Percentiles rank a stretch among this genome's conserved stretches.
Conservation (phyloP, 2,797 vertebrate genomes). For the Enteromius afrohamiltoni region DNA sequence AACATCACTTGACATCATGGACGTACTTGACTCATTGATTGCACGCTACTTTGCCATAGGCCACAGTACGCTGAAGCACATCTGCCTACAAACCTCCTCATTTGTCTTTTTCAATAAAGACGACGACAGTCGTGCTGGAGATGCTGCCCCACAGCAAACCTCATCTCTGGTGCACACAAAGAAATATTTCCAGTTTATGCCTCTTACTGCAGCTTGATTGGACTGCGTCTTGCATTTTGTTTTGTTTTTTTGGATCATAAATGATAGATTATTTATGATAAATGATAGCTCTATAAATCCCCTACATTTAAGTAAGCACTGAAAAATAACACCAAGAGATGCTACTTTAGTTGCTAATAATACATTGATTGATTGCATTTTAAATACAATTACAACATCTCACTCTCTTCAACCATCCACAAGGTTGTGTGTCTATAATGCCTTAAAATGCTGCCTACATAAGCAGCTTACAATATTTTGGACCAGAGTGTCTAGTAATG, state of each 20-base stretch:
- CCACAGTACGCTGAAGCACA: conserved; percentile 8
- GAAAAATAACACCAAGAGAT: neutral
- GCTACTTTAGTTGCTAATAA: neutral
- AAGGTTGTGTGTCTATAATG: neutral
- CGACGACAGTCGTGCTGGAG: neutral
- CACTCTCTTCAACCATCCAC: neutral
- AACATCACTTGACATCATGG: neutral
- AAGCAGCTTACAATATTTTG: neutral
- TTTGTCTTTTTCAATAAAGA: conserved; percentile 17
- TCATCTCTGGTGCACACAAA: neutral
- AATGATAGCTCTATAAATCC: neutral
- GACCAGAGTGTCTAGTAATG: neutral
- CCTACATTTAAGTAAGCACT: neutral
- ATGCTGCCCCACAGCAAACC: conserved; percentile 13
- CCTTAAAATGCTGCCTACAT: neutral
- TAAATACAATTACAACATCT: neutral
- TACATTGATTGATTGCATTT: neutral
- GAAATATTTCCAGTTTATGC: conserved; percentile 26
- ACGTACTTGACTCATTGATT: conserved; percentile 1
- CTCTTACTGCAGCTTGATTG: conserved; percentile 39
- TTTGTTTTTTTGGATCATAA: conserved; percentile 45
- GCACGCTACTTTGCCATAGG: neutral
- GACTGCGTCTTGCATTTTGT: conserved; percentile 59
- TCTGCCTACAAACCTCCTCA: neutral
- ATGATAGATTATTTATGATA: conserved; percentile 71